Conservation (phyloP, 2,113 vertebrate species). For the Anolis sagrei region DNA sequence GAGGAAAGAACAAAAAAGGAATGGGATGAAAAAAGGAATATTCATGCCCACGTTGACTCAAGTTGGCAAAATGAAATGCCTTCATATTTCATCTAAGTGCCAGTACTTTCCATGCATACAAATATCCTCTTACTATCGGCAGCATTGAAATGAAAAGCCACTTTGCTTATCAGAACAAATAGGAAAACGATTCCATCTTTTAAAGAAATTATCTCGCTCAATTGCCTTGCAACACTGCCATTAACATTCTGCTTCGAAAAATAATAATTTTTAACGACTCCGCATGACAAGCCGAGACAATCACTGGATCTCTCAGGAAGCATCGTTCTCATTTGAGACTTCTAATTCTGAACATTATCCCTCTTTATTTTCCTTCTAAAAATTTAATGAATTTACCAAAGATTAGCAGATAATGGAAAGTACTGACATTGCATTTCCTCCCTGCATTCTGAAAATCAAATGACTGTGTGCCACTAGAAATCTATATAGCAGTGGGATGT, state of each 20-base stretch:
- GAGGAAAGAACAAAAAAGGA: slow-evolving; percentile 32
- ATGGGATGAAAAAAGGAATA: slow-evolving; percentile 8
- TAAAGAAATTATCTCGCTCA: slow-evolving; percentile 59
- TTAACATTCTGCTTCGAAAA: slow-evolving; percentile 64
- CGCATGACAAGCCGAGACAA: slow-evolving; percentile 50
- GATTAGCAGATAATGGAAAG: slow-evolving; percentile 64
- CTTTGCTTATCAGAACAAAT: slow-evolving; percentile 57
- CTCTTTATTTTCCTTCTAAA: slow-evolving; percentile 66
- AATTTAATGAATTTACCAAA: slow-evolving; percentile 72
- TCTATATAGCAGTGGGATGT: slow-evolving; percentile 55
- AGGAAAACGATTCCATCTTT: slow-evolving; percentile 51
- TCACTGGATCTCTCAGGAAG: slow-evolving; percentile 69
- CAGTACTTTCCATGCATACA: slow-evolving; percentile 22
- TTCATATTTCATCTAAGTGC: slow-evolving; percentile 42
- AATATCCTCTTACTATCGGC: slow-evolving; percentile 36
- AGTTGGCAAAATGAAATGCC: slow-evolving; percentile 47
- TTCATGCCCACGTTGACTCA: neutral
- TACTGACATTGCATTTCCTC: slow-evolving; percentile 66
- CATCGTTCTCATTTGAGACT: slow-evolving; percentile 60
- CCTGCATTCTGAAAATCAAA: slow-evolving; percentile 59
- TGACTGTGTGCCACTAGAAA: slow-evolving; percentile 62
- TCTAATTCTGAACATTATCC: slow-evolving; percentile 61
- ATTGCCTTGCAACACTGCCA: slow-evolving; percentile 40
- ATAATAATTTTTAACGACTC: slow-evolving; percentile 70
- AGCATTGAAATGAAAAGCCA: slow-evolving; percentile 44